These are phyloP conservation scores for Balaenoptera acutorostrata DNA, from an alignment of 2,113 vertebrate genomes.

Conservation along the genomic window DNA sequence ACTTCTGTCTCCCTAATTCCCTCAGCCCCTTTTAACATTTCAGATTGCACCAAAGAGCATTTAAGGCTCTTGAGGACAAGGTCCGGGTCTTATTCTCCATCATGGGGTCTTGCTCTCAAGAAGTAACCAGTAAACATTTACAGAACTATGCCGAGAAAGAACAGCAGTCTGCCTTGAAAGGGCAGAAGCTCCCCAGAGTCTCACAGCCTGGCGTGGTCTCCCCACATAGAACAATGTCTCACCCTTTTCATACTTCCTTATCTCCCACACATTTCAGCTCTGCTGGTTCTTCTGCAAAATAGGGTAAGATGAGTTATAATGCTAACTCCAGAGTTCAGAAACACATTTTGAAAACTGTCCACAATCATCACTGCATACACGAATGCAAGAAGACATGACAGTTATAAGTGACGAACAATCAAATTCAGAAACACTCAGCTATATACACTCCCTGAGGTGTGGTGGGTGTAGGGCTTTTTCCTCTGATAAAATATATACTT, in stretches of 20 bases:
- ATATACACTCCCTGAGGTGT: not conserved
- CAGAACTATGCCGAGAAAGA: not conserved
- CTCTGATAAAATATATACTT: not conserved
- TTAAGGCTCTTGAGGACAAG: not conserved
- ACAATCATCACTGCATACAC: not conserved
- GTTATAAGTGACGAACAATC: not conserved
- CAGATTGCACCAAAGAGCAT: not conserved
- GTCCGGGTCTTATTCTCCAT: not conserved
- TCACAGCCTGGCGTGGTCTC: not conserved
- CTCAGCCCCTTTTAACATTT: not conserved
- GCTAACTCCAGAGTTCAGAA: not conserved
- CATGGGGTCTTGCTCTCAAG: not conserved
- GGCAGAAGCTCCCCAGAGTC: not conserved
- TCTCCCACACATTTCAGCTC: not conserved
- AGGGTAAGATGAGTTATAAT: not conserved
- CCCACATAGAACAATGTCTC: not conserved
- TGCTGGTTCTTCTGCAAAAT: not conserved
- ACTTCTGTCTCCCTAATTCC: not conserved
- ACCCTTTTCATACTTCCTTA: not conserved
- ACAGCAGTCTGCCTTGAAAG: not conserved
- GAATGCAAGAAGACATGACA: not conserved
- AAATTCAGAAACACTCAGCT: not conserved
- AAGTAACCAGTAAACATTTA: not conserved
- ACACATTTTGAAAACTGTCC: not conserved
- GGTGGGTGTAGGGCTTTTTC: not conserved